Percentiles rank a stretch among this genome's conserved stretches.
Conservation (phyloP, 1,140 invertebrate genomes). For the Diploscapter pachys region DNA sequence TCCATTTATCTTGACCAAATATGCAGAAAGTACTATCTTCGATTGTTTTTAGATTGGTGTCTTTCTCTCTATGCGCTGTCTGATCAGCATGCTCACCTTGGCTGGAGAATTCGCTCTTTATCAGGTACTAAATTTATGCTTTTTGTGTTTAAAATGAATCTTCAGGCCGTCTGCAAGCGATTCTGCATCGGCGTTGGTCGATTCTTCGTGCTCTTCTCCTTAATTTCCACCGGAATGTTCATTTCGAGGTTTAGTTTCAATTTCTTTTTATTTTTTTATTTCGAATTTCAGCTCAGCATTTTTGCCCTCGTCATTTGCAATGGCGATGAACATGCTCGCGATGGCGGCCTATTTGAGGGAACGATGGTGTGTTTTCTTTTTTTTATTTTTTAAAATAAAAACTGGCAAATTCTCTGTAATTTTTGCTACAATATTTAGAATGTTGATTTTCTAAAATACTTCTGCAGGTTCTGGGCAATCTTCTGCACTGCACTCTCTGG, state of each 20-base stretch:
- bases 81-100: slow-evolving; percentile 76
- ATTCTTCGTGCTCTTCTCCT: slow-evolving; percentile 75
- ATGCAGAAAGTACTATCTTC: slow-evolving; percentile 19
- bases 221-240: slow-evolving; percentile 87
- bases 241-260: slow-evolving; percentile 60
- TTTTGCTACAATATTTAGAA: too few species aligned
- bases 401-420: slow-evolving; percentile 3
- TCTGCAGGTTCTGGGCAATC: slow-evolving; percentile 46
- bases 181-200: slow-evolving; percentile 84
- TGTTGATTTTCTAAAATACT: too few species aligned
- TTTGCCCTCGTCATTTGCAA: slow-evolving; percentile 88
- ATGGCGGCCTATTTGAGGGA: slow-evolving; percentile 68
- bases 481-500: slow-evolving; percentile 58
- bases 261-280: not conserved
- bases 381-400: slow-evolving; percentile 21
- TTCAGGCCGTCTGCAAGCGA: slow-evolving; percentile 78
- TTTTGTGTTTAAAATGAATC: not conserved
- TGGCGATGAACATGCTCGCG: slow-evolving; percentile 79
- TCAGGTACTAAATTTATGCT: not conserved
- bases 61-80: slow-evolving; percentile 82
- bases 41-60: slow-evolving; percentile 70
- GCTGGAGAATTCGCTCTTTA: slow-evolving; percentile 87
- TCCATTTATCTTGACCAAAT: too few species aligned
- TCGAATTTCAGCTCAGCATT: slow-evolving; percentile 73
- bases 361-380: slow-evolving; percentile 35